Percentiles rank a stretch among this genome's conserved stretches.
Evolutionary conservation across 1,140 invertebrate genomes (phyloP).

Genomic region (Drosophila orena): DNA sequence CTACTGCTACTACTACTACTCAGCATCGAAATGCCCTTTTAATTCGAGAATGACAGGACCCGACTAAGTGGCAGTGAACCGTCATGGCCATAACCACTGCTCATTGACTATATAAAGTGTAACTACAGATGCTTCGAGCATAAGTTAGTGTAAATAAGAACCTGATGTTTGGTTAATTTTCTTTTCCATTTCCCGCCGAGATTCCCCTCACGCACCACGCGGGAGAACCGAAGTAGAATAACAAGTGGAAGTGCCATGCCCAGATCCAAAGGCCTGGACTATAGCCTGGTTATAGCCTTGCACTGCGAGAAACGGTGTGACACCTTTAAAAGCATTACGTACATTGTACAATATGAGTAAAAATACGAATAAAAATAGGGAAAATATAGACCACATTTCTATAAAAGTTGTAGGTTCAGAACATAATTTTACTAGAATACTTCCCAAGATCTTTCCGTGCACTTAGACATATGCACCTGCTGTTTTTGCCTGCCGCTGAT

Average conservation of each 20-base stretch:
- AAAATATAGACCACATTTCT: no score
- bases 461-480: slow-evolving; percentile 34
- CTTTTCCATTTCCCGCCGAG: slow-evolving; percentile 29
- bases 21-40: slow-evolving; percentile 37
- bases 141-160: slow-evolving; percentile 50
- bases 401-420: no score
- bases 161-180: slow-evolving; percentile 51
- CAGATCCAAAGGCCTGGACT: slow-evolving; percentile 27
- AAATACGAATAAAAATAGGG: no score
- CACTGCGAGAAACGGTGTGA: slow-evolving; percentile 4
- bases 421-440: no score
- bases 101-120: slow-evolving; percentile 43
- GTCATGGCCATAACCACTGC: slow-evolving; percentile 35
- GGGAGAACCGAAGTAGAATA: slow-evolving; percentile 34
- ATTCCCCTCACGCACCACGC: slow-evolving; percentile 38
- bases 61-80: slow-evolving; percentile 7
- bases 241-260: slow-evolving; percentile 35
- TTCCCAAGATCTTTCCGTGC: background rate
- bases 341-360: no score
- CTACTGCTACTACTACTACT: no score
- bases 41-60: background rate
- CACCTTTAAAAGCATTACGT: no score
- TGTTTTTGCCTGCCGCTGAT: slow-evolving; percentile 35
- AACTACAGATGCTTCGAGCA: slow-evolving; percentile 33
- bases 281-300: slow-evolving; percentile 1